A percentile compares a stretch with the other conserved stretches of the same genome.
Evolutionary conservation across 2,888 invertebrate genomes (phyloP).

Genomic region (Chromoteleia sp.): DNA sequence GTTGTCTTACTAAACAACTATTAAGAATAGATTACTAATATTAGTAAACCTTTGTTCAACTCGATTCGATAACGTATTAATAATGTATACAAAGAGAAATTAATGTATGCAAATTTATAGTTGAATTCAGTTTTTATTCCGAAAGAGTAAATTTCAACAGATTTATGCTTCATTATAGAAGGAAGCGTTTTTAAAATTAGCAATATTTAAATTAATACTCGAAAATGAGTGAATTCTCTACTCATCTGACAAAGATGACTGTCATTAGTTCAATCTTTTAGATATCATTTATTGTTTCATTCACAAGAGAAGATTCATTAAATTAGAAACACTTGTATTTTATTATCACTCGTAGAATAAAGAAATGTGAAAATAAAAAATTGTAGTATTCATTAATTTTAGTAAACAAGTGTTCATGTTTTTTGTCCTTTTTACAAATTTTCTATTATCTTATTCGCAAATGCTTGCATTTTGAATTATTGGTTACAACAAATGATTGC

Average conservation of each 20-base stretch:
- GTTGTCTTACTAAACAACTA: too few relatives aligned
- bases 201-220: slow-evolving; percentile 1
- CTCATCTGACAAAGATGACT: too few relatives aligned
- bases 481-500: too few relatives aligned
- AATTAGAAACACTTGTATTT: too few relatives aligned
- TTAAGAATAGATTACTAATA: too few relatives aligned
- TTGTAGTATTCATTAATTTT: too few relatives aligned
- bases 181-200: background rate
- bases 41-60: background rate
- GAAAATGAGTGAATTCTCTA: too few relatives aligned
- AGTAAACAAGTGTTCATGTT: too few relatives aligned
- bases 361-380: background rate
- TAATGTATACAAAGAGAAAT: background rate
- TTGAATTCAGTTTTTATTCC: background rate
- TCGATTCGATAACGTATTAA: background rate
- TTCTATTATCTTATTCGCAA: too few relatives aligned
- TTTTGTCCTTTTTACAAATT: too few relatives aligned
- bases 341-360: background rate
- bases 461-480: too few relatives aligned
- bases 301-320: too few relatives aligned
- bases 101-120: slow-evolving; percentile 1
- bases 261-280: background rate
- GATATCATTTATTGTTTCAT: background rate
- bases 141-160: background rate
- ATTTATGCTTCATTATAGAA: slow-evolving; percentile 1